Conservation (phyloP, 2,113 vertebrate genomes). For the Talpa occidentalis region DNA sequence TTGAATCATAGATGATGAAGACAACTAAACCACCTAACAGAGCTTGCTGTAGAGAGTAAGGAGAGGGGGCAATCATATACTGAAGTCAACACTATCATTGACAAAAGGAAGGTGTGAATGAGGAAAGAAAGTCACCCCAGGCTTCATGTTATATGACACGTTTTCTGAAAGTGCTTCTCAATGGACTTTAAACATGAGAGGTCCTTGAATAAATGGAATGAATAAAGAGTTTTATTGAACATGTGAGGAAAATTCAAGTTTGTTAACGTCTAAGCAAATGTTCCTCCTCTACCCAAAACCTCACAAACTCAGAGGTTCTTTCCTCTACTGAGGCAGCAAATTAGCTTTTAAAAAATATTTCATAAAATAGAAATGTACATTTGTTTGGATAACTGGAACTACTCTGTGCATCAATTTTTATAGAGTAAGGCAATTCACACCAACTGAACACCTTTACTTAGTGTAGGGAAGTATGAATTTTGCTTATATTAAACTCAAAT, state of each 20-base stretch:
- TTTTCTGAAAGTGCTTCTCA: neutral
- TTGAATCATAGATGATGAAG: too few species aligned
- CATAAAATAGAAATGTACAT: constrained; percentile 59
- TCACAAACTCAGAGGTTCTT: constrained; percentile 22
- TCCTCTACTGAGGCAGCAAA: neutral
- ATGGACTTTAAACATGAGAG: neutral
- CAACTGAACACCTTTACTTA: constrained; percentile 35
- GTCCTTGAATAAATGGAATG: neutral
- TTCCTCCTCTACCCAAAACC: neutral
- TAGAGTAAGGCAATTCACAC: constrained; percentile 37
- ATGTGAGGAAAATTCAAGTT: neutral
- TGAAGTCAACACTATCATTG: neutral
- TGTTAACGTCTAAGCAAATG: constrained; percentile 9
- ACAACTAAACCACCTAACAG: too few species aligned
- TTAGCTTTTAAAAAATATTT: constrained; percentile 40
- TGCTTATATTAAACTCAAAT: constrained; percentile 27
- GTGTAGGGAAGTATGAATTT: constrained; percentile 59
- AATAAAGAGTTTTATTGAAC: neutral
- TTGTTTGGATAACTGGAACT: constrained; percentile 48
- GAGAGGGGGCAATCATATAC: neutral
- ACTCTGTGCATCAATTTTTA: constrained; percentile 52
- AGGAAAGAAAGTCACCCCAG: neutral
- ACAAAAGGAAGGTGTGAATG: neutral
- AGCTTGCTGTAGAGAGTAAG: too few species aligned
- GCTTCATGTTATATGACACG: neutral